Evolutionary conservation across 2,888 invertebrate species (phyloP), one percentile per base, ranked within the genome.

Genomic region (Lomographa bimaculata): DNA sequence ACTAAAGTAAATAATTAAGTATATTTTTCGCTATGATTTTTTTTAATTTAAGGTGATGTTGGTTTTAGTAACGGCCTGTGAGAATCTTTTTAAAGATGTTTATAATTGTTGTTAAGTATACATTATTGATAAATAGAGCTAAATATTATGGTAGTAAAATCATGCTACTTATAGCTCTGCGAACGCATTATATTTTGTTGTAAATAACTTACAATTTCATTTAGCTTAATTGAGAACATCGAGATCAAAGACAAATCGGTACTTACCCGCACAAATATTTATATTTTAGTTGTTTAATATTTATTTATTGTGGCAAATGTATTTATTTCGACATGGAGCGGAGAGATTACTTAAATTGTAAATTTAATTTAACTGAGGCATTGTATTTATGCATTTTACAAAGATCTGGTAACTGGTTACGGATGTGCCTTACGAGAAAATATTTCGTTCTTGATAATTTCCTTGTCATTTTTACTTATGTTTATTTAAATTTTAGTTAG

Each of bases 181-280:
- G 18, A 28, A 17, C 7, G 23, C 24, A 17, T 25, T 9, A 10
- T 29, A 23, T 43, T 34, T 46, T 20, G 34, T 30, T 46, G 35
- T 50, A 42, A 16, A 39, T 32, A 32, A 7, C 29, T 33, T 18
- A 26, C 32, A 25, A 36, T 19, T 17, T 24, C 16, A 14, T n/a
- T 37, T 43, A 42, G 30, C 40, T 27, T 28, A 46, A 41, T 38
- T 39, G 46, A 25, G 29, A 12, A 41, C 34, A 46, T 39, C 23
- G 32, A 45, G 46, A 49, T 57, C 57, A 50, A 50, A 58, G 44
- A 54, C 41, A 50, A 52, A 73, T 79, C 68, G 73, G 85, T 85
- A 84, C 85, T 85, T 85, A 85, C 64, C 61, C 76, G 83, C 84
- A 84, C 84, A 83, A 84, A 80, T 73, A 67, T 64, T 64, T 69